A percentile compares a stretch with the other conserved stretches of the same genome.
Conservation (phyloP, 2,797 vertebrate species). For the Melanotaenia trifasciata region DNA sequence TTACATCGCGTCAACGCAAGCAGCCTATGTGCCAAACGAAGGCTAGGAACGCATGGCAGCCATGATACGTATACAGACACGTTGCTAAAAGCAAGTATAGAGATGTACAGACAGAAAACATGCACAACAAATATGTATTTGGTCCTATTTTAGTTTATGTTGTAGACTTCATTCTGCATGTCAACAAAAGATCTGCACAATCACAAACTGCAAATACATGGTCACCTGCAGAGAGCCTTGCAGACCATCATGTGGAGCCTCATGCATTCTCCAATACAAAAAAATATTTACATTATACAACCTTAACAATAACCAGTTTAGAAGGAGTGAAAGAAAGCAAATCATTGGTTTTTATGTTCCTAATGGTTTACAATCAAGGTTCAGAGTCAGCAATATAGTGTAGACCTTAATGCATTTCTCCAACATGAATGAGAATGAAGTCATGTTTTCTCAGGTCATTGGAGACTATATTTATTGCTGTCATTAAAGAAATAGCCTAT, state of each 20-base stretch:
- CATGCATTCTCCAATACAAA: no score
- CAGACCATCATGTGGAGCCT: background rate
- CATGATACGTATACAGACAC: no score
- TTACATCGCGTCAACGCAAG: no score
- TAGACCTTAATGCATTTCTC: background rate
- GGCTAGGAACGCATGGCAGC: no score
- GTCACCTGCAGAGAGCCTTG: background rate
- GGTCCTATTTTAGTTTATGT: background rate
- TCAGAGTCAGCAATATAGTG: background rate
- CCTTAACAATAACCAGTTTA: background rate
- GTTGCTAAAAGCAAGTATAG: no score
- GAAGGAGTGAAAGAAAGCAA: background rate
- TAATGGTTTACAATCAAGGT: background rate
- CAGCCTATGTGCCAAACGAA: no score
- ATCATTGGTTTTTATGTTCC: background rate
- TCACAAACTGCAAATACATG: background rate
- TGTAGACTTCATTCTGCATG: no score
- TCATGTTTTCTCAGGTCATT: background rate
- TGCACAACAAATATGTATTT: background rate
- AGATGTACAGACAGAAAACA: background rate
- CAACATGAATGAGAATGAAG: background rate
- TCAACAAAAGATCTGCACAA: no score
- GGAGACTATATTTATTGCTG: background rate
- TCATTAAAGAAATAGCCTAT: background rate
- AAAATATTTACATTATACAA: background rate